Evolutionary conservation across 1,140 invertebrate species (phyloP).

Genomic region (Eueides isabella): DNA sequence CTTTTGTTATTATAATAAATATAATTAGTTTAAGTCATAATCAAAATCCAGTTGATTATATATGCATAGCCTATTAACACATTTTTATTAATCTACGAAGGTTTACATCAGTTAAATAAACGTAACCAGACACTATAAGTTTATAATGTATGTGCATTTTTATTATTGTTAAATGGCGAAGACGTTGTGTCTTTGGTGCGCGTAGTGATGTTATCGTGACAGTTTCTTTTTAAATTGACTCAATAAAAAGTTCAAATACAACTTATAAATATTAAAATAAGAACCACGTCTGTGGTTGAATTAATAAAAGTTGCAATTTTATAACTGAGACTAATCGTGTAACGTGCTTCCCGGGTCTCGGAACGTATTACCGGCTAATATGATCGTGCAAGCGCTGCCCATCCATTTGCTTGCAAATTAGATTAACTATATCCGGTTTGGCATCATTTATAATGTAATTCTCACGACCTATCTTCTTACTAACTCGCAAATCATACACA

Average conservation of each 20-base stretch:
- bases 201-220: background rate
- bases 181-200: background rate
- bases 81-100: background rate
- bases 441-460: constrained; percentile 25
- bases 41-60: too few species aligned
- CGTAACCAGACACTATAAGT: background rate
- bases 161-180: background rate
- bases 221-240: background rate
- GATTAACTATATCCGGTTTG: constrained; percentile 21
- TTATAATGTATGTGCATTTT: background rate
- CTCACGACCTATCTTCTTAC: constrained; percentile 23
- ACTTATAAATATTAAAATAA: background rate
- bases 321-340: constrained; percentile 23
- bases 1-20: too few species aligned
- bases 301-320: constrained; percentile 13
- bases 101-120: background rate
- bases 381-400: constrained; percentile 15
- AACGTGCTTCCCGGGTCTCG: constrained; percentile 16
- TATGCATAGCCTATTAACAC: too few species aligned
- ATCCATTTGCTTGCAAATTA: constrained; percentile 22
- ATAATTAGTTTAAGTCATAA: too few species aligned
- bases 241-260: background rate
- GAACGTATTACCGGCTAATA: constrained; percentile 16
- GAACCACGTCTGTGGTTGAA: background rate
- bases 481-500: constrained; percentile 16